phyloP scores from a whole-genome alignment of 2,888 invertebrate species.

The Neuroscelio doddi region DNA sequence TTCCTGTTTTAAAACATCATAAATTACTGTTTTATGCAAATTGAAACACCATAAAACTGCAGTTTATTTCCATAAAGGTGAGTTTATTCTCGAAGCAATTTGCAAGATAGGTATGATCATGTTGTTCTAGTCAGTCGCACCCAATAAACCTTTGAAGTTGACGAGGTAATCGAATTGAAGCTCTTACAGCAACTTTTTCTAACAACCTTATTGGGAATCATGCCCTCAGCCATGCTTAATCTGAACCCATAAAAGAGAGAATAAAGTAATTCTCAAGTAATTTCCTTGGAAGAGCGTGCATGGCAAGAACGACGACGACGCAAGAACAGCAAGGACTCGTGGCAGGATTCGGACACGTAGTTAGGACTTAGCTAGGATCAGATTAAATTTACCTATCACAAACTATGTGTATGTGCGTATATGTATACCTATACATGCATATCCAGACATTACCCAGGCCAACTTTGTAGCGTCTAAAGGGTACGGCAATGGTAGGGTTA shows the following conservation, averaged over 20 bases:
- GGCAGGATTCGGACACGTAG: slow-evolving; percentile 55
- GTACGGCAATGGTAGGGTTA: slow-evolving; percentile 56
- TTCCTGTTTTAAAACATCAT: slow-evolving; percentile 13
- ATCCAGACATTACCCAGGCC: slow-evolving; percentile 45
- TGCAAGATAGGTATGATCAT: slow-evolving; percentile 7
- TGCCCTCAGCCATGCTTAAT: slow-evolving; percentile 15
- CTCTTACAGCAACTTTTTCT: slow-evolving; percentile 10
- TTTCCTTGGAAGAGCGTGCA: slow-evolving; percentile 51
- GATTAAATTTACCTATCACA: slow-evolving; percentile 59
- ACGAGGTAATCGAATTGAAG: slow-evolving; percentile 6
- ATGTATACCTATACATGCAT: slow-evolving; percentile 20
- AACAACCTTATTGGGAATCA: slow-evolving; percentile 13
- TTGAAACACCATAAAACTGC: slow-evolving; percentile 10
- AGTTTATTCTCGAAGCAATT: slow-evolving; percentile 16
- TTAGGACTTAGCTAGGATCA: slow-evolving; percentile 55
- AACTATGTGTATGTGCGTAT: slow-evolving; percentile 35
- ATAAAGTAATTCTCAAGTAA: slow-evolving; percentile 48
- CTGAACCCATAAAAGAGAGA: slow-evolving; percentile 18
- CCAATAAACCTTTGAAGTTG: slow-evolving; percentile 15
- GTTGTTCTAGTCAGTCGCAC: slow-evolving; percentile 17
- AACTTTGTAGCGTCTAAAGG: slow-evolving; percentile 49
- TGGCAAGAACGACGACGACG: slow-evolving; percentile 26
- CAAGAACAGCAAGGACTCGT: slow-evolving; percentile 38
- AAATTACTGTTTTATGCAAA: slow-evolving; percentile 27
- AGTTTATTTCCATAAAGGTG: slow-evolving; percentile 7